Evolutionary conservation across 2,888 invertebrate genomes (phyloP), one percentile per base, ranked within the genome.

Genomic region (Mycalesis mineus): DNA sequence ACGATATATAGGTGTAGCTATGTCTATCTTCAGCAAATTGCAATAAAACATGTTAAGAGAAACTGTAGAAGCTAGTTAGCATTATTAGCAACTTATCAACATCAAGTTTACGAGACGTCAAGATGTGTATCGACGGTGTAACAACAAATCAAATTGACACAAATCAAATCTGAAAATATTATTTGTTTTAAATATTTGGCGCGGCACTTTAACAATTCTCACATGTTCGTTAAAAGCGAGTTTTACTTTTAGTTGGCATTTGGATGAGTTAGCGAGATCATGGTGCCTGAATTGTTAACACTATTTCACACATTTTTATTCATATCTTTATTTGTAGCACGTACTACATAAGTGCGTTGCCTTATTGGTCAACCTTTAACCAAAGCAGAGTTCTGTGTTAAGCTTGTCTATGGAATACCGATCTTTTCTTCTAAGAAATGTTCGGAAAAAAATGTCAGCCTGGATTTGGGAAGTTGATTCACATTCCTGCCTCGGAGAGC

Each of bases 171-270:
- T 44, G 15, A 45, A 41, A 44, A 58, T 45, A 44, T 22, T 60
- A 52, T 45, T 41, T 56, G 33, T 44, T 41, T 58, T 47, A 53
- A 56, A 53, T 58, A 62, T 56, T 48, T 59, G 56, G 61, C 59
- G 58, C 48, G 56, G 61, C 61, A 62, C 61, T 65, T 61, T 59
- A 65, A 53, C 50, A 58, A 63, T 65, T 66, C 49, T 62, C 65
- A 59, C 54, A 28, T 57, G n/a, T 8, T 44, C 57, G 66, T 60
- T 58, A 66, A 66, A 62, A 61, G 55, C 55, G 52, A 56, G 58
- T 57, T 62, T 33, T 63, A 41, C 58, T 54, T 52, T 53, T 52
- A 48, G 47, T 52, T 50, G 0, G 44, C 45, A 56, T 37, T 49
- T 47, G 4, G 29, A 39, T 33, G 13, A 40, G 42, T 50, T 55